Percentiles rank a stretch among this genome's conserved stretches.
Conservation (phyloP, 2,113 vertebrate genomes). For the Cyanocitta stelleri region DNA sequence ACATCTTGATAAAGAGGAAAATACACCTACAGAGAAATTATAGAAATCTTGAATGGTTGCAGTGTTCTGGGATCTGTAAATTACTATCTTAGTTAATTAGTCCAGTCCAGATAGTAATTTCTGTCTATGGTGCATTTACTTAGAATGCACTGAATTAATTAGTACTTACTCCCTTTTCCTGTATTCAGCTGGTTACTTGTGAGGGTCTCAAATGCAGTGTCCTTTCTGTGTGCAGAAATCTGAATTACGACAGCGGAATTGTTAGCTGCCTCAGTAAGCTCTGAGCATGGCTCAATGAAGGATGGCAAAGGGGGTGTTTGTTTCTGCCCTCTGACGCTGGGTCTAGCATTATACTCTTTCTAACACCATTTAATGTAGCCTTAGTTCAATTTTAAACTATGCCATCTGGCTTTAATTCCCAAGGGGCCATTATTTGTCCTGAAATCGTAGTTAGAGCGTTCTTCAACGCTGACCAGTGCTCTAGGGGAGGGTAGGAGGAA, state of each 20-base stretch:
- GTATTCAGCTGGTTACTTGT: neutral
- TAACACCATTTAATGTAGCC: neutral
- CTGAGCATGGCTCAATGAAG: neutral
- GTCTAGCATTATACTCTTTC: neutral
- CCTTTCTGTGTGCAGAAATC: neutral
- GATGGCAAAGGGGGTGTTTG: neutral
- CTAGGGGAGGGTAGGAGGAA: neutral
- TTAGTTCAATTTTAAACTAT: neutral
- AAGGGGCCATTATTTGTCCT: neutral
- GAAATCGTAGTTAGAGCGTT: neutral
- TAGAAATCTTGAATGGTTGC: neutral
- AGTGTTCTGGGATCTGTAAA: neutral
- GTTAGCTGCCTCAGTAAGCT: neutral
- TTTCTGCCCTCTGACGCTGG: neutral
- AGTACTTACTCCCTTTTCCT: neutral
- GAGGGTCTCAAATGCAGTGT: neutral
- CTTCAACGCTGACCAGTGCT: neutral
- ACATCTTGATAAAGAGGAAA: neutral
- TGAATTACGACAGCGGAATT: neutral
- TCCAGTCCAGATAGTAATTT: neutral
- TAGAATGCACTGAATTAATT: neutral
- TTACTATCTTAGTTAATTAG: neutral
- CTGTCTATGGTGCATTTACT: neutral
- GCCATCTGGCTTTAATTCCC: constrained; percentile 10
- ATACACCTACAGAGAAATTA: neutral